These are phyloP conservation scores for Heteromyza rotundicornis DNA, from an alignment of 2,888 invertebrate genomes.

Conservation along the genomic window DNA sequence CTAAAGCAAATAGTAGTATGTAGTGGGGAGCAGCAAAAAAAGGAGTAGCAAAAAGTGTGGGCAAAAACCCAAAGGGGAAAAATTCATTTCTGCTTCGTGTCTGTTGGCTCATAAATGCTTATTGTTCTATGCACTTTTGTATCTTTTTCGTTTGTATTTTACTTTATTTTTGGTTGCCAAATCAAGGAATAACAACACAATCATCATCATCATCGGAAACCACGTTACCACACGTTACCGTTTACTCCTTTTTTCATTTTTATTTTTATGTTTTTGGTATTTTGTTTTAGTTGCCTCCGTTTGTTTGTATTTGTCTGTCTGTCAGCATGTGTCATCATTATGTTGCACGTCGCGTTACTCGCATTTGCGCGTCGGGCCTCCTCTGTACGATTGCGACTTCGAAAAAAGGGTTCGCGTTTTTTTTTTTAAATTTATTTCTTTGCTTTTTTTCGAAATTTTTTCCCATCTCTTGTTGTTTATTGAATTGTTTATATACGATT, in stretches of 20 bases:
- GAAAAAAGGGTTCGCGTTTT: background rate
- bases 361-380: background rate
- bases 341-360: conserved; percentile 34
- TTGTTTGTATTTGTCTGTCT: conserved; percentile 46
- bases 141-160: background rate
- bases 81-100: background rate
- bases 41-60: background rate
- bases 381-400: background rate
- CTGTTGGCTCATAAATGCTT: background rate
- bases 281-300: conserved; percentile 30
- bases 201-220: background rate
- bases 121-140: background rate
- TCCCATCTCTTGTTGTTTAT: conserved; percentile 43
- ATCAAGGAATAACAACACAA: background rate
- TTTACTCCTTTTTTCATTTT: background rate
- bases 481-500: conserved; percentile 50
- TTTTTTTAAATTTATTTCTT: conserved; percentile 17
- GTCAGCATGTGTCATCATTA: conserved; percentile 56
- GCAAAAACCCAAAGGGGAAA: background rate
- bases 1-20: too few species aligned
- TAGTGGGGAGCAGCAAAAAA: background rate
- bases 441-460: conserved; percentile 3
- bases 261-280: background rate
- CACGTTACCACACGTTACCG: background rate
- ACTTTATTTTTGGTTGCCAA: background rate